A percentile compares a stretch with the other conserved stretches of the same genome.
phyloP scores from a whole-genome alignment of 2,888 invertebrate genomes.

The Plebejus melissa region DNA sequence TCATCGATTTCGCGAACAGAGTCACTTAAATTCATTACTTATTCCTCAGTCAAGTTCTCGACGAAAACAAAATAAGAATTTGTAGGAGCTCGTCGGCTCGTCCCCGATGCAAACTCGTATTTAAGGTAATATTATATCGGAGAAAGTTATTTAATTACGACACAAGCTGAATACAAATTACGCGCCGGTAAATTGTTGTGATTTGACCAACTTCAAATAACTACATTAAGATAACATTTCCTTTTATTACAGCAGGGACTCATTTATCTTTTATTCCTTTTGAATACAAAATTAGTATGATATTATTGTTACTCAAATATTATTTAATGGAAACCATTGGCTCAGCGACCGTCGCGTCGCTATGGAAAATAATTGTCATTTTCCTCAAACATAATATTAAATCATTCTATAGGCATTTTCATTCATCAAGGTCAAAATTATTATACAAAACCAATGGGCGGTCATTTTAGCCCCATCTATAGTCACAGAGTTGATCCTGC shows the following conservation, averaged over 20 bases:
- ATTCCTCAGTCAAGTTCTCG: not conserved
- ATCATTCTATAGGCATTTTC: too few species aligned
- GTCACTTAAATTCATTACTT: not conserved
- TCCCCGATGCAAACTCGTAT: conserved; percentile 5
- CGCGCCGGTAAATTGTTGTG: not conserved
- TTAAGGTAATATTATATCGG: conserved; percentile 1
- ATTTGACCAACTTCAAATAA: not conserved
- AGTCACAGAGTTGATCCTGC: not conserved
- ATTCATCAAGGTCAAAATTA: too few species aligned
- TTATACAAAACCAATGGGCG: not conserved
- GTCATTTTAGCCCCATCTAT: not conserved
- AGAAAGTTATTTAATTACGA: conserved; percentile 4
- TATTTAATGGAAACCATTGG: too few species aligned
- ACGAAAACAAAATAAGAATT: conserved; percentile 8
- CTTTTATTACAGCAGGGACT: not conserved
- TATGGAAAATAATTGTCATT: too few species aligned
- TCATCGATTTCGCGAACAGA: not conserved
- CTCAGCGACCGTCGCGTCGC: too few species aligned
- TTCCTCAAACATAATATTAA: too few species aligned
- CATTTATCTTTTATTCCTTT: not conserved
- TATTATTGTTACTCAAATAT: too few species aligned
- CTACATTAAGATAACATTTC: not conserved
- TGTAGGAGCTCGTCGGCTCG: not conserved
- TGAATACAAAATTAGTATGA: not conserved
- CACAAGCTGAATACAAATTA: conserved; percentile 8